A percentile compares a stretch with the other conserved stretches of the same genome.
Conservation (phyloP, 2,797 vertebrate species). For the Sparus aurata region DNA sequence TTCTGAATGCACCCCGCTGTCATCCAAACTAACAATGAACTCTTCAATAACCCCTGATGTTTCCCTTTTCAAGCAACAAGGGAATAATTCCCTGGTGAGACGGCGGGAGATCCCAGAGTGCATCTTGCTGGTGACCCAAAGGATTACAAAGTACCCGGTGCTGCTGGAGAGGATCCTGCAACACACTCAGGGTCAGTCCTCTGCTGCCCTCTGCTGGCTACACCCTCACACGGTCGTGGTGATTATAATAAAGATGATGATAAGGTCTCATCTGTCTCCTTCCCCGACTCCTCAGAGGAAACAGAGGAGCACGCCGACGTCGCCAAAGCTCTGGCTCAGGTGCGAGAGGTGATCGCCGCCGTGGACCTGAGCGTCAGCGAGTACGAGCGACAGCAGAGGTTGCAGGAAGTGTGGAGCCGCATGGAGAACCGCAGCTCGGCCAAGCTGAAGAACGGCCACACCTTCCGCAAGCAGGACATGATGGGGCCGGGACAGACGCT, state of each 20-base stretch:
- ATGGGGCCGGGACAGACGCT: constrained; percentile 87
- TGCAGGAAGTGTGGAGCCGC: constrained; percentile 91
- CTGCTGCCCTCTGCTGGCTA: constrained; percentile 68
- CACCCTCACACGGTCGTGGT: not conserved
- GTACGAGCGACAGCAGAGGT: constrained; percentile 91
- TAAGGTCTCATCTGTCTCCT: not conserved
- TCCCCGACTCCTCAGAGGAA: constrained; percentile 81
- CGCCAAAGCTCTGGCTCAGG: constrained; percentile 87
- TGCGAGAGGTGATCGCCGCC: constrained; percentile 91
- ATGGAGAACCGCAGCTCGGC: constrained; percentile 94
- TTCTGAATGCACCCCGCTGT: not conserved
- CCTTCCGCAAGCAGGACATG: constrained; percentile 95
- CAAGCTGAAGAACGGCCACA: constrained; percentile 92
- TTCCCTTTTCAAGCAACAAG: constrained; percentile 89
- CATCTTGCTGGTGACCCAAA: constrained; percentile 96
- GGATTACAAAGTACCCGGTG: constrained; percentile 98
- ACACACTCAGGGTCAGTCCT: constrained; percentile 89
- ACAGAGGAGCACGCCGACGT: constrained; percentile 91
- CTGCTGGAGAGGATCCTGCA: constrained; percentile 95
- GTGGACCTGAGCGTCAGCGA: constrained; percentile 94
- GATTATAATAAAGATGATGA: no score
- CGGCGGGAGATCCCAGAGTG: constrained; percentile 96
- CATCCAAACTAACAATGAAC: no score
- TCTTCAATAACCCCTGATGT: not conserved
- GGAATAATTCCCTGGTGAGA: constrained; percentile 92